Evolutionary conservation across 2,113 vertebrate genomes (phyloP).

Genomic region (Thymallus thymallus): DNA sequence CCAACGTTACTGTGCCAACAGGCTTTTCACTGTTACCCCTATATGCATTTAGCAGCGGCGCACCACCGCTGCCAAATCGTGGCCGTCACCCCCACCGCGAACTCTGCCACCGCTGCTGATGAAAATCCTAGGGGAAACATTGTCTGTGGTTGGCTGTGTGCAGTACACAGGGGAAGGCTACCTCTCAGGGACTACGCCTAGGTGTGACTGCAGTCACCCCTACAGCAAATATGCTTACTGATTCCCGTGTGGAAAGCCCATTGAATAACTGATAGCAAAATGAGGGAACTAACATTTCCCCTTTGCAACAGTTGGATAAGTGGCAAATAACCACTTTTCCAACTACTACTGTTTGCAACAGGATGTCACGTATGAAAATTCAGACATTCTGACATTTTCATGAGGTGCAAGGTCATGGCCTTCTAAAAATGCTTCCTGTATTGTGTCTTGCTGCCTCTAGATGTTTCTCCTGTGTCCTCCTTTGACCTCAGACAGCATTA

Average conservation of each 20-base stretch:
- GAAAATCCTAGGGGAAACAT: too few relatives aligned
- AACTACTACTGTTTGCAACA: not conserved
- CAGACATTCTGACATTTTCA: not conserved
- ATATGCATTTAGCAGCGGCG: too few relatives aligned
- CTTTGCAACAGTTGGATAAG: not conserved
- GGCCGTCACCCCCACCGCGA: too few relatives aligned
- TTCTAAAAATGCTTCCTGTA: not conserved
- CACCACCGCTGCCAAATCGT: too few relatives aligned
- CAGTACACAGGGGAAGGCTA: not conserved
- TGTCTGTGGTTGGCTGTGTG: constrained; percentile 15
- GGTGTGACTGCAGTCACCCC: constrained; percentile 24
- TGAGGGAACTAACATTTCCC: constrained; percentile 2
- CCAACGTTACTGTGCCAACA: constrained; percentile 12
- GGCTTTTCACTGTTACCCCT: not conserved
- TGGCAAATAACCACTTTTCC: not conserved
- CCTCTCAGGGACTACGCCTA: constrained; percentile 2
- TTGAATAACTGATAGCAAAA: constrained; percentile 21
- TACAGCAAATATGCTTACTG: constrained; percentile 24
- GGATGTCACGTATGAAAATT: not conserved
- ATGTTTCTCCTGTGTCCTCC: not conserved
- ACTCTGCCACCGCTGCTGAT: too few relatives aligned
- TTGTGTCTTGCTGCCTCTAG: not conserved
- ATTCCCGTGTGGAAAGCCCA: not conserved
- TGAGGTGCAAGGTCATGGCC: not conserved
- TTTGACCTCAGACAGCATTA: not conserved